Percentiles rank a stretch among this genome's conserved stretches.
Conservation (phyloP, 2,797 vertebrate species). For the Dromococcyx pavoninus region DNA sequence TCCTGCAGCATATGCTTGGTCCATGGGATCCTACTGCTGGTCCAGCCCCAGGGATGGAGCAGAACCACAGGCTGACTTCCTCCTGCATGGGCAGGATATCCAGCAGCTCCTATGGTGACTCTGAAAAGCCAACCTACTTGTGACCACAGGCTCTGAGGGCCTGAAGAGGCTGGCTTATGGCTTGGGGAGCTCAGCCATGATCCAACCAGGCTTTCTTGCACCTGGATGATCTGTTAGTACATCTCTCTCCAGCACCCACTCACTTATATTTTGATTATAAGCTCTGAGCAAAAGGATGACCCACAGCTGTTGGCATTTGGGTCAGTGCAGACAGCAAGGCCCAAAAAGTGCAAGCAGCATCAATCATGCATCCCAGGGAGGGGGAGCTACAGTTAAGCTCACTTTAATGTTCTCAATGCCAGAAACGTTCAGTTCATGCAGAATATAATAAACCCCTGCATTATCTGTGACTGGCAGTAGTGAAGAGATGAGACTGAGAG, state of each 20-base stretch:
- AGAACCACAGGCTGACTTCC: neutral
- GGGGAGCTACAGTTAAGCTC: neutral
- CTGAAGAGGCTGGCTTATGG: neutral
- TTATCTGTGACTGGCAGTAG: neutral
- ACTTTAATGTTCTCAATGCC: neutral
- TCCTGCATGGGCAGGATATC: rapidly evolving
- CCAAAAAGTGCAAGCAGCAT: neutral
- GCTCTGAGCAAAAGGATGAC: neutral
- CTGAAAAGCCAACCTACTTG: neutral
- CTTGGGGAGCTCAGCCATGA: neutral
- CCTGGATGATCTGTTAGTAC: neutral
- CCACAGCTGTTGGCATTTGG: neutral
- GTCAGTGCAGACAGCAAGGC: rapidly evolving
- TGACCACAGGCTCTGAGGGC: neutral
- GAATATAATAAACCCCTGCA: neutral
- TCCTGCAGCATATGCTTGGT: too few relatives aligned
- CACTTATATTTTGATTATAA: neutral
- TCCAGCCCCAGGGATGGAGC: neutral
- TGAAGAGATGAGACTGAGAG: neutral
- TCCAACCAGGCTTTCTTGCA: neutral
- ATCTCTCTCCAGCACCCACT: neutral
- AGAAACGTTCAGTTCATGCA: neutral
- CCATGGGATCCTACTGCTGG: neutral
- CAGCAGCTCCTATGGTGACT: neutral
- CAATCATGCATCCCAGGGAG: rapidly evolving